These are phyloP conservation scores for Bombus haemorrhoidalis DNA, from an alignment of 1,140 invertebrate species.

Conservation along the genomic window DNA sequence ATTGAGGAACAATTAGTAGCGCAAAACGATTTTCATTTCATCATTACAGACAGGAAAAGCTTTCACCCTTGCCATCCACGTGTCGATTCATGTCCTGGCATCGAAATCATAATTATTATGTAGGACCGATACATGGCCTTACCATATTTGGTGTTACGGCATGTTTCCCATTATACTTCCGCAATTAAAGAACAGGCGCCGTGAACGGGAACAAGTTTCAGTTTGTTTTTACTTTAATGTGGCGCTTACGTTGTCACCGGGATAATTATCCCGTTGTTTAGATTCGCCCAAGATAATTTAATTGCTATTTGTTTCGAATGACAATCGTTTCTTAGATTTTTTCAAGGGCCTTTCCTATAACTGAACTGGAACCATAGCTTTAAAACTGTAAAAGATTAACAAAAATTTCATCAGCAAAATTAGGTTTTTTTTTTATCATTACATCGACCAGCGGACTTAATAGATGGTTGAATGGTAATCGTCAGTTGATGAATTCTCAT, in stretches of 20 bases:
- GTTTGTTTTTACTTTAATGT: background rate
- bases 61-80: constrained; percentile 16
- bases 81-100: background rate
- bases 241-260: background rate
- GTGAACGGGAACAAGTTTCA: constrained; percentile 20
- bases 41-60: background rate
- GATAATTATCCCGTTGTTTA: constrained; percentile 24
- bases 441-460: background rate
- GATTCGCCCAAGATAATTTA: background rate
- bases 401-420: too few relatives aligned
- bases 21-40: background rate
- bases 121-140: background rate
- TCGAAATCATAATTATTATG: constrained; percentile 36
- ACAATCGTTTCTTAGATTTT: background rate
- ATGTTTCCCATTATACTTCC: constrained; percentile 31
- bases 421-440: too few relatives aligned
- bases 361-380: background rate
- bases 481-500: too few relatives aligned
- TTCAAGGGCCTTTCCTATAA: background rate
- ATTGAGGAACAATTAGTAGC: background rate
- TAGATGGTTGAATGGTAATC: background rate
- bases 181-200: constrained; percentile 30
- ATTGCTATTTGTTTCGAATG: background rate
- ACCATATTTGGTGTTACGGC: constrained; percentile 25
- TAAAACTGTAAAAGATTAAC: background rate